phyloP scores from a whole-genome alignment of 2,797 vertebrate genomes.

The Eidolon dupreanum region DNA sequence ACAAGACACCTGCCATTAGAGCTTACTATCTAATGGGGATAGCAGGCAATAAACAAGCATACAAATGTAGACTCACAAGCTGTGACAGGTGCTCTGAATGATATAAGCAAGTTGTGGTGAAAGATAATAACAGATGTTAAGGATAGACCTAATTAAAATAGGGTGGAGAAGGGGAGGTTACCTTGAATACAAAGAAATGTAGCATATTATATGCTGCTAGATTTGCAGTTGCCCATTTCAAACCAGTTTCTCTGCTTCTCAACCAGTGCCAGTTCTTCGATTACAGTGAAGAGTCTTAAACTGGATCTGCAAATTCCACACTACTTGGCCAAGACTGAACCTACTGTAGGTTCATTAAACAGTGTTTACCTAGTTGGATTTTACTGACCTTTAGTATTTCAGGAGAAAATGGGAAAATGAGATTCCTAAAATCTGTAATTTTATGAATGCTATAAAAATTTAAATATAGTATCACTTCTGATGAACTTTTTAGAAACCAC shows the following conservation, averaged over 20 bases:
- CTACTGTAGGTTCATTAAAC: neutral
- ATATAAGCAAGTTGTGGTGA: neutral
- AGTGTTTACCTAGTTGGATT: neutral
- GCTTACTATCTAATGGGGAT: neutral
- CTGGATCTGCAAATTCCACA: neutral
- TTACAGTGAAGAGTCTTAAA: neutral
- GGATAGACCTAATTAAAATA: neutral
- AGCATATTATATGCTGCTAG: neutral
- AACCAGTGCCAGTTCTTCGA: neutral
- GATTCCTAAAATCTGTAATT: neutral
- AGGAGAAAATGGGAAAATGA: neutral
- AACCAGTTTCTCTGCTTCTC: neutral
- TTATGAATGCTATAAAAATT: neutral
- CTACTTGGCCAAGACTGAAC: fast-evolving
- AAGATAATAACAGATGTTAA: neutral
- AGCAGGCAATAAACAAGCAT: neutral
- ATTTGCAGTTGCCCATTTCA: neutral
- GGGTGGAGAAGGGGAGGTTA: neutral
- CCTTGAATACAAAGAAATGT: neutral
- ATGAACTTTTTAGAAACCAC: neutral
- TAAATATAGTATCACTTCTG: neutral
- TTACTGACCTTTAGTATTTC: neutral
- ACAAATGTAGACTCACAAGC: neutral
- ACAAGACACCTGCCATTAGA: neutral
- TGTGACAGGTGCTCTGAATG: neutral